Base-by-base conservation (phyloP, 2,113 vertebrate genomes). In the Austrofundulus limnaeus region DNA sequence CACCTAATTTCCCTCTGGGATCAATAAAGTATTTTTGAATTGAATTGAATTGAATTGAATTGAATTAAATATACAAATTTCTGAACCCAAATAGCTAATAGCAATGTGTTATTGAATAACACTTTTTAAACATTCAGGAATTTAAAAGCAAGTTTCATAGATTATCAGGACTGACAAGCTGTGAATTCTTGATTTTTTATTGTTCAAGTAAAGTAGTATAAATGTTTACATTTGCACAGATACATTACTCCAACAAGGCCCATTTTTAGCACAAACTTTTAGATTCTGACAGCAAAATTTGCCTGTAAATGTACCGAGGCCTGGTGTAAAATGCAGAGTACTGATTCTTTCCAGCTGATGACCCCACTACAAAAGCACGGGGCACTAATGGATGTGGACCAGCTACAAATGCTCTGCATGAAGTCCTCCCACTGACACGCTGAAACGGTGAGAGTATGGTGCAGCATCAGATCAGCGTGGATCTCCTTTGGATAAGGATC, bases 371-470 rank as follows among this genome's bases (percentile, higher is more conserved):
- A 57, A 80, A 83, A 57, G 34, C 25, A 54, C 25, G 79, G 85
- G 85, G 80, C 87, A 86, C 83, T 86, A 87, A 89, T 89, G 87
- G 81, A 87, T 58, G 65, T 41, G 21, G 12, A 61, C n/a, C 49
- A 23, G 61, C 60, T 37, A 58, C 31, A 75, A 34, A 47, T 21
- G 61, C 46, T 60, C 77, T 23, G 62, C 16, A 2, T 62, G 61
- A 51, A 34, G 61, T 71, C 61, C 66, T 60, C 72, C 75, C 66
- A 77, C 64, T 69, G 50, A 65, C 69, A 59, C 37, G 5, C 38
- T 72, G 56, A 65, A 70, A 63, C 41, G 21, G 21, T 42, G 66
- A 55, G 53, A 46, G 47, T 38, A 38, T 41, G 45, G 19, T 56
- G 53, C 55, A 67, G 34, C 55, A 52, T 19, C 38, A 60, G 49